phyloP scores from a whole-genome alignment of 1,140 invertebrate species.

The Zaprionus kolodkinae region DNA sequence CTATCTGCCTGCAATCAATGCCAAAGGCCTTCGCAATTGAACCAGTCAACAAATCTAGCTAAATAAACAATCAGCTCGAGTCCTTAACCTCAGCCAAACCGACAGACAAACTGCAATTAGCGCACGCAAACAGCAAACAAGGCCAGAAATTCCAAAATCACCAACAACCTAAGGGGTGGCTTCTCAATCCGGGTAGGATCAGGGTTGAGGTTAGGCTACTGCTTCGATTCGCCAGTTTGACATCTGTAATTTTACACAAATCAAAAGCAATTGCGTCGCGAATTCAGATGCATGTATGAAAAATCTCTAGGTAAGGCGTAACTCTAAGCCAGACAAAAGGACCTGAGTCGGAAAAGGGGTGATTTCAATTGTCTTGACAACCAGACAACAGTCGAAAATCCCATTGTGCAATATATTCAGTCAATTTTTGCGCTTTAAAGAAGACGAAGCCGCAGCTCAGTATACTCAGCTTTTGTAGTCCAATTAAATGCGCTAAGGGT shows the following conservation, averaged over 20 bases:
- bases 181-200: neutral
- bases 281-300: constrained; percentile 28
- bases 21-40: constrained; percentile 38
- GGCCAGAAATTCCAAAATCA: constrained; percentile 31
- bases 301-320: constrained; percentile 15
- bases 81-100: constrained; percentile 39
- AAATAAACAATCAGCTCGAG: constrained; percentile 48
- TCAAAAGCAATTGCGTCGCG: constrained; percentile 56
- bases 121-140: constrained; percentile 58
- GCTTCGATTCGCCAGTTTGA: constrained; percentile 13
- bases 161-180: constrained; percentile 30
- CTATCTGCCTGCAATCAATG: constrained; percentile 25
- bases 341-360: neutral
- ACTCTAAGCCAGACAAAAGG: constrained; percentile 25
- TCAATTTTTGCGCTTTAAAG: constrained; percentile 42
- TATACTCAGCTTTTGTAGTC: constrained; percentile 57
- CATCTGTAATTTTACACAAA: constrained; percentile 66
- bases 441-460: constrained; percentile 28
- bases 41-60: constrained; percentile 52
- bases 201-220: neutral
- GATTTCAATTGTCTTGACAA: constrained; percentile 78
- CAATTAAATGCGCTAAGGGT: constrained; percentile 62
- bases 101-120: constrained; percentile 69
- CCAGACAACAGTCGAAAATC: constrained; percentile 40
- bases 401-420: constrained; percentile 51